Conservation (phyloP, 2,797 vertebrate species). For the Florisuga fusca region DNA sequence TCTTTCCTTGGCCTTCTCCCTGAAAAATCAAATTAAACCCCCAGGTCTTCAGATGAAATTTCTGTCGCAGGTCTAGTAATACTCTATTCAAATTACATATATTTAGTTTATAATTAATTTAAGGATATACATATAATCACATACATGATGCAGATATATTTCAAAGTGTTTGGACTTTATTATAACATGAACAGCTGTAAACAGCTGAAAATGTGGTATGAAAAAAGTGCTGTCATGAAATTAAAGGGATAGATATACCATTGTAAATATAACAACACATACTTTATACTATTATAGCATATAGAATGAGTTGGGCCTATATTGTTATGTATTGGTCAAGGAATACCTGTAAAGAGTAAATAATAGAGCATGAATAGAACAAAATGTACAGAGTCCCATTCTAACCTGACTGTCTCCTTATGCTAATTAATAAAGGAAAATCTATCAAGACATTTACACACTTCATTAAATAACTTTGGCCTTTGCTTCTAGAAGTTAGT, state of each 20-base stretch:
- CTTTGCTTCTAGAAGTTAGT: not conserved
- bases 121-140: not conserved
- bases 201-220: not conserved
- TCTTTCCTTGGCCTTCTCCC: not conserved
- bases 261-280: not conserved
- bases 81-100: not conserved
- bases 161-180: not conserved
- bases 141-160: not conserved
- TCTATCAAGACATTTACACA: not conserved
- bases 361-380: not conserved
- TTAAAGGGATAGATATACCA: not conserved
- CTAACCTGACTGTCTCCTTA: not conserved
- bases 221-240: not conserved
- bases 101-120: not conserved
- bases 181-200: not conserved
- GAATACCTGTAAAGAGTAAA: not conserved
- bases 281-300: not conserved
- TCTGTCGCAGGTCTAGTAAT: not conserved
- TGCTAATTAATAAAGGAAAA: not conserved
- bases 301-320: not conserved
- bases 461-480: not conserved
- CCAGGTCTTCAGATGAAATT: not conserved
- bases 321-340: too few relatives aligned
- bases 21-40: not conserved
- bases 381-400: not conserved